Evolutionary conservation across 2,113 vertebrate species (phyloP), one percentile per base, ranked within the genome.

Genomic region (Xiphophorus maculatus): DNA sequence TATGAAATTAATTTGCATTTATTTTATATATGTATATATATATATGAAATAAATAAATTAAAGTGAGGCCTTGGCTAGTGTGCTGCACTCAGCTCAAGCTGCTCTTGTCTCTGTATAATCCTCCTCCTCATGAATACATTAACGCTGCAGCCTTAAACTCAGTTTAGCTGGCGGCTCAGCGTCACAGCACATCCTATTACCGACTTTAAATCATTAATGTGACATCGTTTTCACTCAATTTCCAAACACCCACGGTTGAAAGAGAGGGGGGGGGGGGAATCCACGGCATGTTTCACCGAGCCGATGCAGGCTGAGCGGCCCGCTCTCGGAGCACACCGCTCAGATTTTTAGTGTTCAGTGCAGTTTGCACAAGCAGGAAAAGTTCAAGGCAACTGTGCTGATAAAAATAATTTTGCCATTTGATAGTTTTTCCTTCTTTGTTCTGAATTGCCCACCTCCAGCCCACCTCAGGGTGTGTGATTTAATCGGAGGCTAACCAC

Each of bases 131-230:
- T 94, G 94, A 94, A 95, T 94, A 94, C 92, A 95, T 95, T 94
- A 94, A 90, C 87, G 79, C 82, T 63, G 79, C 81, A 86, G 91
- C 93, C 93, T 93, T 91, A 91, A 92, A 93, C 90, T 92, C 88
- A 85, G 91, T 87, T 95, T 93, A 94, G 92, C 92, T 92, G 84
- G 83, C 88, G 91, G 93, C 94, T 94, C 93, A 91, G 93, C 89
- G 86, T 92, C 93, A 93, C 93, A 94, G 93, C 94, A 94, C 94
- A 95, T 95, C 94, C 94, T 95, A 94, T 95, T 95, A 95, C 92
- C 92, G 83, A 92, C 93, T 94, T 93, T 94, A 94, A 93, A 94
- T 95, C 94, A 94, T 94, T 95, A 94, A 95, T 93, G 90, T 94
- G 93, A 95, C 93, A 94, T 92, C 91, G 91, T 93, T 94, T 93